Evolutionary conservation across 2,797 vertebrate species (phyloP), one percentile per base, ranked within the genome.

Genomic region (Cryptoprocta ferox): DNA sequence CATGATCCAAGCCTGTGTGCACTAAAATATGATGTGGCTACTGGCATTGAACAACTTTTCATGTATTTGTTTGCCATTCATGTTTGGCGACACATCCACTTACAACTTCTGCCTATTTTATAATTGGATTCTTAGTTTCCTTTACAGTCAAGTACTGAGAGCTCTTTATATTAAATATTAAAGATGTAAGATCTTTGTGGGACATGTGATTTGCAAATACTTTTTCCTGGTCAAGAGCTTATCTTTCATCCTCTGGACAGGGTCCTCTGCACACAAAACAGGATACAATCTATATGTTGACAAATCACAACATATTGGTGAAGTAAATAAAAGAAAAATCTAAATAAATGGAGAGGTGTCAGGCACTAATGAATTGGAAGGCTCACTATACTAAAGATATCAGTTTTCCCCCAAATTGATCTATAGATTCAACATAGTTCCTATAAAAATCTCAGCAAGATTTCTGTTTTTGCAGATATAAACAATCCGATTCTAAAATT

Each of bases 291-390:
- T 89, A 7, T 42, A 53, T 85, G 80, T 53, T 84, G 24, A 80
- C 53, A 85, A 90, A 90, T 73, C 91, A 85, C 30, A 76, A 30
- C 39, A 61, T 26, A 32, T 21, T 30, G 21, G 70, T 30, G 10
- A 93, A 95, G 71, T 68, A 70, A 89, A n/a, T 81, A 66, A 76
- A 75, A 61, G 68, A 87, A 75, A 75, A 30, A 83, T 61, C 39
- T 70, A 30, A 80, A 30, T 76, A 92, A 68, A 59, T 78, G 18
- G 63, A 85, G 73, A 85, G 42, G 42, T 35, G n/a, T 24, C 18
- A 5, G 76, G 50, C 30, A 39, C 21, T 84, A 42, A 48, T 39
- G 18, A 28, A 56, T 66, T 80, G 14, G 32, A 93, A 80, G 56
- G n/a, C 56, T 90, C 26, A 13, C 1, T 39, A 53, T 45, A 80